phyloP scores from a whole-genome alignment of 2,113 vertebrate genomes.

The Malurus alboscapulatus region DNA sequence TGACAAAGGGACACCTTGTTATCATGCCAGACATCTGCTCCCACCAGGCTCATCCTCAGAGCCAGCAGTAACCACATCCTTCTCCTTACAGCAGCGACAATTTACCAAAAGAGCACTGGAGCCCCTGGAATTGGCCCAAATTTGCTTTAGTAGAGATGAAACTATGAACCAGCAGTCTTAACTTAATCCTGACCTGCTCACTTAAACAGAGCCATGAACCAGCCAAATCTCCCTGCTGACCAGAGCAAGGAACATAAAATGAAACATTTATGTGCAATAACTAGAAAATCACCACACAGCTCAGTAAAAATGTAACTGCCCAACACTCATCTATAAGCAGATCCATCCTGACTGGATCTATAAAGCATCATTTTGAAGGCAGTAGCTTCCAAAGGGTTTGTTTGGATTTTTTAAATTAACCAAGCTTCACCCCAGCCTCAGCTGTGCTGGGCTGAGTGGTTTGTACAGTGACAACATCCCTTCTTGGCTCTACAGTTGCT shows the following conservation, averaged over 20 bases:
- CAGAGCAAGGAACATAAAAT: rapidly evolving
- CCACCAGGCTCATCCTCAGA: background rate
- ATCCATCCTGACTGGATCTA: background rate
- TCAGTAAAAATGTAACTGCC: background rate
- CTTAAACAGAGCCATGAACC: background rate
- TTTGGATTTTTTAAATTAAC: background rate
- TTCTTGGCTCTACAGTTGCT: background rate
- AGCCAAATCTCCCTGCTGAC: background rate
- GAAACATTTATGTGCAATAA: background rate
- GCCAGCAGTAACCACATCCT: background rate
- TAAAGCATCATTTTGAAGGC: background rate
- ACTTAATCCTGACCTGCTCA: background rate
- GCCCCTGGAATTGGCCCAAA: background rate
- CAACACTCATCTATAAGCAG: background rate
- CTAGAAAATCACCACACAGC: background rate
- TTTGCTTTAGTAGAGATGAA: background rate
- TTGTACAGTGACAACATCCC: background rate
- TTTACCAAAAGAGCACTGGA: background rate
- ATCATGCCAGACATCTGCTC: background rate
- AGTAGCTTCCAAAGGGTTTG: background rate
- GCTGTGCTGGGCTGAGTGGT: background rate
- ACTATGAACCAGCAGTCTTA: background rate
- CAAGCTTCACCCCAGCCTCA: background rate
- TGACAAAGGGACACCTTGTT: background rate
- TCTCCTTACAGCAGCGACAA: background rate